Evolutionary conservation across 2,888 invertebrate species (phyloP), one percentile per base, ranked within the genome.

Genomic region (Drosophila histrio): DNA sequence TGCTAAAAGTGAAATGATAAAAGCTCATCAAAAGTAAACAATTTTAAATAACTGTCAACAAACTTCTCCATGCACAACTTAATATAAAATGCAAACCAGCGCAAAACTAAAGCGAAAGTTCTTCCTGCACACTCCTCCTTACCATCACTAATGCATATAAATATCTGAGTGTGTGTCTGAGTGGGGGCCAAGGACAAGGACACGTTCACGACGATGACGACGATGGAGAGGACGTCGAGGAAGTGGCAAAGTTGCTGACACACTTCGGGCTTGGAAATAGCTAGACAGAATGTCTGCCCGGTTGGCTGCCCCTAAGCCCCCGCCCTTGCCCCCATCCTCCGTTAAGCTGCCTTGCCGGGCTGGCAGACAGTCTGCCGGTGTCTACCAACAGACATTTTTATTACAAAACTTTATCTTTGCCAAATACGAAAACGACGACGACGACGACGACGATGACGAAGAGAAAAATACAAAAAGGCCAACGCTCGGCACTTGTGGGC

Each of bases 391-490:
- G 85, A 85, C 87, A 88, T 85, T 85, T 85, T 88, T 88, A 88
- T 87, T 85, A 85, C 85, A 85, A 88, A 85, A 85, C 85, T 85
- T 85, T 85, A 85, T 85, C 85, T 85, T 88, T 85, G 84, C 87
- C 88, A 84, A 84, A 88, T 87, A 84, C 78, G 70, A 76, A 70
- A 79, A 67, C 71, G 62, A 68, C 66, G 70, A 54, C 68, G 44
- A 74, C 65, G 63, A 66, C 52, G 36, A 43, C 46, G 43, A 63
- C 60, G 61, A 73, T 49, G 72, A 73, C 66, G 61, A 64, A 61
- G 65, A 78, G 82, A 66, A 68, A 77, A 62, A 77, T 75, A 77
- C 67, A 70, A 70, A 80, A 77, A 77, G 68, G 67, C 64, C 56
- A 87, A 63, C 36, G 64, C 63, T 74, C 74, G 60, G 41, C 39